phyloP scores from a whole-genome alignment of 64 coral and sea anemone genomes.

The Pocillopora damicornis region DNA sequence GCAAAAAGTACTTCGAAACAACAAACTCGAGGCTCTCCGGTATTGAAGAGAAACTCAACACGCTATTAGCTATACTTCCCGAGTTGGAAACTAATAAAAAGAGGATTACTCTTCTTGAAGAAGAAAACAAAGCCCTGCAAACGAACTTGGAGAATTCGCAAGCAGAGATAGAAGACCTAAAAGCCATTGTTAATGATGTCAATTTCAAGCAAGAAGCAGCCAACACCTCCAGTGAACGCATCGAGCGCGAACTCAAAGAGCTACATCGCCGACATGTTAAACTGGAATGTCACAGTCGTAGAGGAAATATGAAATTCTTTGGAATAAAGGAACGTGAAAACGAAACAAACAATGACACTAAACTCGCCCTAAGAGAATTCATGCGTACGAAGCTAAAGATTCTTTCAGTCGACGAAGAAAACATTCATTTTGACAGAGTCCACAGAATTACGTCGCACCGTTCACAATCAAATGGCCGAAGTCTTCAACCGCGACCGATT shows the following conservation, averaged over 20 bases:
- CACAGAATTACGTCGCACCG: background rate
- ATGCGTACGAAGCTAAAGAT: conserved; percentile 24
- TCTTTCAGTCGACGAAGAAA: background rate
- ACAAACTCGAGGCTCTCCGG: background rate
- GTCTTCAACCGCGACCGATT: background rate
- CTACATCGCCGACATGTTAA: conserved; percentile 10
- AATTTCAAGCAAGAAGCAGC: background rate
- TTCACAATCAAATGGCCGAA: background rate
- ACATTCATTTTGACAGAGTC: background rate
- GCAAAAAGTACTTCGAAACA: background rate
- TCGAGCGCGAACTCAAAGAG: background rate
- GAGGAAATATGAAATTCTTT: conserved; percentile 18
- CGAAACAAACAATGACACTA: background rate
- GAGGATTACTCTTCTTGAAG: background rate
- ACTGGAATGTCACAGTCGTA: conserved; percentile 23
- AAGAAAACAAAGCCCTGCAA: conserved; percentile 14
- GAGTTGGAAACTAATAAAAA: background rate
- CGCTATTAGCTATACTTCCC: background rate
- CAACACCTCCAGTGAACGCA: background rate
- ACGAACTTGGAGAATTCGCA: background rate
- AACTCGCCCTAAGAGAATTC: background rate
- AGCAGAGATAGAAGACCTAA: background rate
- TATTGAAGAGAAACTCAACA: conserved; percentile 1
- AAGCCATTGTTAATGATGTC: background rate
- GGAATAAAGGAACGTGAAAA: background rate